A percentile compares a stretch with the other conserved stretches of the same genome.
Conservation (phyloP, 2,888 invertebrate genomes). For the Drosophila nr. medialis region DNA sequence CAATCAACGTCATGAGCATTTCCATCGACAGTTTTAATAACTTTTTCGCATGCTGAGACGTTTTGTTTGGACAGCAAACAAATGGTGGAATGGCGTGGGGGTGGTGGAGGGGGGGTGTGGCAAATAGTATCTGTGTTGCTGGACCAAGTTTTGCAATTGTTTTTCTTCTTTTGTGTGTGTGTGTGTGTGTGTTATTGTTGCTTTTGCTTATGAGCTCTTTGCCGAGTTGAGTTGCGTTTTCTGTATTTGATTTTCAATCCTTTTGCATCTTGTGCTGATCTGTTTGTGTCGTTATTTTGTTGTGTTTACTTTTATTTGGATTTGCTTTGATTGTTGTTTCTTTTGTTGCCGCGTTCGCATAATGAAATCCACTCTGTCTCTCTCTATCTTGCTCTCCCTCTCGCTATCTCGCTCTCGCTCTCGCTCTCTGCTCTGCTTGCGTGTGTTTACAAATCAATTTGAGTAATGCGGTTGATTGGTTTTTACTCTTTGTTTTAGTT, state of each 20-base stretch:
- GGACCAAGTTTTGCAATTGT: conserved; percentile 35
- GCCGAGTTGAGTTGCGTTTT: conserved; percentile 3
- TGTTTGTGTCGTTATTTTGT: conserved; percentile 38
- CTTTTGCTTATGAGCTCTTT: conserved; percentile 27
- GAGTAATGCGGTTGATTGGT: conserved; percentile 66
- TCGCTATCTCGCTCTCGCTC: neutral
- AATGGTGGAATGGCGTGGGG: neutral
- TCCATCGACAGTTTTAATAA: conserved; percentile 75
- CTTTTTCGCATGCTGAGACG: conserved; percentile 63
- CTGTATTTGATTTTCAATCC: conserved; percentile 27
- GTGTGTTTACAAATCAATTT: conserved; percentile 75
- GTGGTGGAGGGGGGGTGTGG: neutral
- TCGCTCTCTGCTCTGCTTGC: neutral
- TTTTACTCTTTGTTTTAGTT: conserved; percentile 32
- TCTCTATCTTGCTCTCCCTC: neutral
- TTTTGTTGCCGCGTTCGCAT: conserved; percentile 22
- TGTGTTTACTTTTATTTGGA: conserved; percentile 35
- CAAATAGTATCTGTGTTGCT: conserved; percentile 29
- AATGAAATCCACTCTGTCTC: conserved; percentile 37
- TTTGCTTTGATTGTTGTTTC: conserved; percentile 19
- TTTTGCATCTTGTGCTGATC: conserved; percentile 34
- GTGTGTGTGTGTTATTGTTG: conserved; percentile 1
- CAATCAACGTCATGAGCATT: conserved; percentile 66
- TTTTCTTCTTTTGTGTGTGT: neutral
- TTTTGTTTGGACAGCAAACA: conserved; percentile 61